These are phyloP conservation scores for Saccopteryx bilineata DNA, from an alignment of 2,113 vertebrate genomes.

Conservation along the genomic window DNA sequence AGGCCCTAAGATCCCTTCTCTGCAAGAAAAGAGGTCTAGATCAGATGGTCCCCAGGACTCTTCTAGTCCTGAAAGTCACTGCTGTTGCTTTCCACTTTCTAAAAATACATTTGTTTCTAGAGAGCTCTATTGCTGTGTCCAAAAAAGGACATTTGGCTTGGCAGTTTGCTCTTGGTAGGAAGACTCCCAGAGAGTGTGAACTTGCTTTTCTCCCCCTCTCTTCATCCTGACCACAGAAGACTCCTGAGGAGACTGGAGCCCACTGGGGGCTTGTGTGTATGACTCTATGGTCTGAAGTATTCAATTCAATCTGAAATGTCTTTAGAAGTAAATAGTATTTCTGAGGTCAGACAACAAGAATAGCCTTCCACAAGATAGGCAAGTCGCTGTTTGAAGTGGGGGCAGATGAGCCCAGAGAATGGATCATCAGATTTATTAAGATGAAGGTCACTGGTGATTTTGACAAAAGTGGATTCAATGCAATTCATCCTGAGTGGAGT, in stretches of 20 bases:
- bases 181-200: neutral
- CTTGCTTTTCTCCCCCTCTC: neutral
- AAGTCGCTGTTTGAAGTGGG: neutral
- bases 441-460: neutral
- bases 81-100: neutral
- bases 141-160: neutral
- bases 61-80: neutral
- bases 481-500: neutral
- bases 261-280: neutral
- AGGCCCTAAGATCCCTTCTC: neutral
- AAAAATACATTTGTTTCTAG: constrained; percentile 38
- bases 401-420: neutral
- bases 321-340: neutral
- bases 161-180: neutral
- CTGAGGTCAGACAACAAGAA: neutral
- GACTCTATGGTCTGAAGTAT: neutral
- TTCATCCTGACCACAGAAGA: neutral
- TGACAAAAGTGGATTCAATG: neutral
- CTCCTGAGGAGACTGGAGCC: neutral
- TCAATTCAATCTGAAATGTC: neutral
- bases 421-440: neutral
- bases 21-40: neutral
- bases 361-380: neutral
- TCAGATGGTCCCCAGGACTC: neutral
- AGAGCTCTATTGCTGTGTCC: neutral